Conservation (phyloP, 2,797 vertebrate genomes). For the Todus mexicanus region DNA sequence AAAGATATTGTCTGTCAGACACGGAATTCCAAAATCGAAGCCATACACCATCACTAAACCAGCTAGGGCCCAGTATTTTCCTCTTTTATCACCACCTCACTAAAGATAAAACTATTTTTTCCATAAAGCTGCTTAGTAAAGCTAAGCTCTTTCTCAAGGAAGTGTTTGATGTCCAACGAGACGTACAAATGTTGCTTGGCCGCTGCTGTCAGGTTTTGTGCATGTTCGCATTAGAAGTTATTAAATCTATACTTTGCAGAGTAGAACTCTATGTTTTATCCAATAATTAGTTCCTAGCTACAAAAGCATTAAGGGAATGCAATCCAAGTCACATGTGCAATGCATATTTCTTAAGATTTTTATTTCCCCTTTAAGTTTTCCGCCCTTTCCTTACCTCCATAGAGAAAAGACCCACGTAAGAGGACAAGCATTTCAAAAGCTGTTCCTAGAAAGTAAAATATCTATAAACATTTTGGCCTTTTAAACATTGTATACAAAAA, state of each 20-base stretch:
- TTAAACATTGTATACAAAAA: not conserved
- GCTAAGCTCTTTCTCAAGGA: not conserved
- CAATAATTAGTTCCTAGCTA: not conserved
- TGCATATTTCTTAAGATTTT: not conserved
- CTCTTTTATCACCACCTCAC: not conserved
- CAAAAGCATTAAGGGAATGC: not conserved
- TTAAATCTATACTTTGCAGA: not conserved
- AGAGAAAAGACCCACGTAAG: accelerated
- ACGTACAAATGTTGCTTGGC: not conserved
- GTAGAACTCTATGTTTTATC: not conserved
- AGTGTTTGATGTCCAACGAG: not conserved
- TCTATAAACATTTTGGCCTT: not conserved
- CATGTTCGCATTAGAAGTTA: not conserved
- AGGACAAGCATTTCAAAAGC: not conserved
- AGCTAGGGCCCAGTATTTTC: not conserved
- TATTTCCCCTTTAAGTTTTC: not conserved
- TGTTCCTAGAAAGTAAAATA: not conserved
- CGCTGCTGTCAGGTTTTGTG: not conserved
- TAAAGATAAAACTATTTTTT: not conserved
- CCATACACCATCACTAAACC: not conserved
- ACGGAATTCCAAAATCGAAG: not conserved
- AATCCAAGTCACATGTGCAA: not conserved
- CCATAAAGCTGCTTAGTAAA: not conserved
- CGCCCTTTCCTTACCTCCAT: not conserved
- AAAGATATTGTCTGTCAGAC: not conserved